Evolutionary conservation across 2,113 vertebrate species (phyloP), one percentile per base, ranked within the genome.

Genomic region (Xerus inauris): DNA sequence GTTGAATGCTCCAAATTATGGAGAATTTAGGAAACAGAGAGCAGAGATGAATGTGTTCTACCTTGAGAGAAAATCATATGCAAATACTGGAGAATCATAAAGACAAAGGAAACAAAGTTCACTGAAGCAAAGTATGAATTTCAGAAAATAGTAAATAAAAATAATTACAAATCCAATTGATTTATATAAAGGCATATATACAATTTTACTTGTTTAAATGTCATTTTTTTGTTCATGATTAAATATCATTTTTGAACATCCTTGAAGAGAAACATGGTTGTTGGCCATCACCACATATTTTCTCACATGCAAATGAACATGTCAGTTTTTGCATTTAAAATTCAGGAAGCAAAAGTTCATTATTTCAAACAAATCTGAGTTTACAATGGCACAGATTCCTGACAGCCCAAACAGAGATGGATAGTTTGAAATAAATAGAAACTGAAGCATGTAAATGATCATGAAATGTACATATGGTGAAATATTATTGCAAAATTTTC

Each of bases 401-500:
- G 42, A 80, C 0, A 45, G 86, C 38, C 26, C 22, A 94, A 89
- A 89, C 26, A 64, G 45, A 92, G 22, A 71, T 40, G 64, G 32
- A 42, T 72, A 51, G 28, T 82, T 96, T 83, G 47, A 80, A 84
- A 84, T 47, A 67, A 22, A 88, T 5, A 93, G 49, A 84, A 75
- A 94, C 45, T n/a, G 20, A 81, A 93, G 67, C 57, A 71, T 28
- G 0, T 64, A 85, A 88, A 71, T 85, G 88, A 83, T 73, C 69
- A 69, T 73, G 54, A 95, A 86, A 75, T 91, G 57, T 19, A 90
- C 76, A 87, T 83, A 65, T 95, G 49, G 40, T 92, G 47, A 92
- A 95, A 92, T 73, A 8, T 9, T 82, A 35, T 94, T 93, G 40
- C 19, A 40, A 88, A 82, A 32, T 69, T 95, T 81, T 82, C 40